These are phyloP conservation scores for Zootermopsis nevadensis DNA, from an alignment of 2,888 invertebrate genomes.

Conservation along the genomic window DNA sequence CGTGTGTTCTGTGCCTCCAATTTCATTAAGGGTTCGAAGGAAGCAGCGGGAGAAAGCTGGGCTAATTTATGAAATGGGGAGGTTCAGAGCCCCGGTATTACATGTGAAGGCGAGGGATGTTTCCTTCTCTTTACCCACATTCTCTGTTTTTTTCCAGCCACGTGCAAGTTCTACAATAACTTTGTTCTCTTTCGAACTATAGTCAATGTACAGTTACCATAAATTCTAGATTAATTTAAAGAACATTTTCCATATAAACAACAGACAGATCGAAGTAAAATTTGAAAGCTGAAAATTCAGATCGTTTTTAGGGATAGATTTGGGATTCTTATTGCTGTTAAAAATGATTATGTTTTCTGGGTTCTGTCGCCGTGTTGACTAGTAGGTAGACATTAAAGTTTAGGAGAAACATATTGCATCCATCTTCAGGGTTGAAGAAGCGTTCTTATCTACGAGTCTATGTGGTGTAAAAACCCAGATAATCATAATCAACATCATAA, in stretches of 20 bases:
- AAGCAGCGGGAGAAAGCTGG: background rate
- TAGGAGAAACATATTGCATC: too few species aligned
- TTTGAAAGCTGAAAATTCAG: background rate
- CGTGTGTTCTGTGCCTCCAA: slow-evolving; percentile 3
- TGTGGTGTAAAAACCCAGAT: too few species aligned
- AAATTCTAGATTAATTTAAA: background rate
- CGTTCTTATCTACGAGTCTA: too few species aligned
- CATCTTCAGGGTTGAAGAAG: too few species aligned
- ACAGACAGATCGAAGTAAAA: background rate
- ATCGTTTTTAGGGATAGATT: too few species aligned
- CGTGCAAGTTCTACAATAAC: background rate
- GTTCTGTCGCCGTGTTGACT: too few species aligned
- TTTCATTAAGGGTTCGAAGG: slow-evolving; percentile 13
- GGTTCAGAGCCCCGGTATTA: slow-evolving; percentile 24
- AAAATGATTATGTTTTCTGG: too few species aligned
- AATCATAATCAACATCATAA: too few species aligned
- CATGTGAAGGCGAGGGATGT: slow-evolving; percentile 26
- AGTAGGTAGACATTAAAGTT: too few species aligned
- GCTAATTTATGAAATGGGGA: slow-evolving; percentile 39
- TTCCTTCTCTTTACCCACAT: background rate
- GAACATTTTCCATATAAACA: background rate
- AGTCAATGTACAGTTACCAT: background rate
- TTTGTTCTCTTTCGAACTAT: background rate
- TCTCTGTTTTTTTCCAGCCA: background rate
- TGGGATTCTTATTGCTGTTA: too few species aligned